phyloP scores from a whole-genome alignment of 1,140 invertebrate genomes.

The Bombus fervidus region DNA sequence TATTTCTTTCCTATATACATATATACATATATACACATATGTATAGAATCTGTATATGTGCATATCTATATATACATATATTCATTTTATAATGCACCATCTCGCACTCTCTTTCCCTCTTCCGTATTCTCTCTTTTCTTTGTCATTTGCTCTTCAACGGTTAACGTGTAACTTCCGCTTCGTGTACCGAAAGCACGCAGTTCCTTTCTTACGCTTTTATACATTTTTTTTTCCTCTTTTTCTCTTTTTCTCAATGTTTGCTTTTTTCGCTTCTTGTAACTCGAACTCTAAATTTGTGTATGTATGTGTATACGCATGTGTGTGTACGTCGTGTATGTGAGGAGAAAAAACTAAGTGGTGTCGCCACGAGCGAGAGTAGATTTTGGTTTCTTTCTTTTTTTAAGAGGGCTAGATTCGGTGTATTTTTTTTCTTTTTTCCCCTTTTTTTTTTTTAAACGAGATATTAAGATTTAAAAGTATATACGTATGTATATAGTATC shows the following conservation, averaged over 20 bases:
- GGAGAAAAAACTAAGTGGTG: conserved; percentile 36
- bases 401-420: conserved; percentile 1
- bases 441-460: conserved; percentile 8
- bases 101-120: not conserved
- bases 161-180: not conserved
- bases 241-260: conserved; percentile 20
- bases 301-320: conserved; percentile 21
- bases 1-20: conserved; percentile 68
- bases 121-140: not conserved
- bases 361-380: conserved; percentile 25
- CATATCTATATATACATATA: conserved; percentile 54
- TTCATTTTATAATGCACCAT: conserved; percentile 41
- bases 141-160: not conserved
- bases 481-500: conserved; percentile 55
- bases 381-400: conserved; percentile 14
- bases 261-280: conserved; percentile 38
- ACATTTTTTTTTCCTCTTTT: conserved; percentile 23
- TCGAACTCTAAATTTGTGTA: conserved; percentile 34
- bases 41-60: conserved; percentile 36
- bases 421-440: conserved; percentile 18
- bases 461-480: conserved; percentile 68
- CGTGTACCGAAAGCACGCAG: not conserved
- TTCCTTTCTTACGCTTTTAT: conserved; percentile 16
- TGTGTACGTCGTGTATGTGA: conserved; percentile 13
- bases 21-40: conserved; percentile 64